phyloP scores from a whole-genome alignment of 2,113 vertebrate species.

The Apodemus sylvaticus region DNA sequence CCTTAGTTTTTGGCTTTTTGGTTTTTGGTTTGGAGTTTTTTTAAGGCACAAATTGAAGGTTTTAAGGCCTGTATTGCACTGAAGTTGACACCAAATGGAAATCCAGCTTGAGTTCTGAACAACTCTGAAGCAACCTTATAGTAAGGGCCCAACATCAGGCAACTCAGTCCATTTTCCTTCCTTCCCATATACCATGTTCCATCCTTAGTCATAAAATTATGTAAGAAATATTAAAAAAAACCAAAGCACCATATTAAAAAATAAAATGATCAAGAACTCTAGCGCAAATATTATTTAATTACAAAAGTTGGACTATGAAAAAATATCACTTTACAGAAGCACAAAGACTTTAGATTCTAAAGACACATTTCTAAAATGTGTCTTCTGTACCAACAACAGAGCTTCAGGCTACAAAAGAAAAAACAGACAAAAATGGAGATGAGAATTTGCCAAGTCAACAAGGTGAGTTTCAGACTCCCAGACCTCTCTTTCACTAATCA shows the following conservation, averaged over 20 bases:
- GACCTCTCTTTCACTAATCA: neutral
- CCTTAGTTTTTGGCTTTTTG: neutral
- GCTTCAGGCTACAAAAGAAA: neutral
- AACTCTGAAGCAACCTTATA: neutral
- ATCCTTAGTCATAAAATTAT: neutral
- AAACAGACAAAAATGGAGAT: neutral
- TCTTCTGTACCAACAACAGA: neutral
- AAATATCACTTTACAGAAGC: neutral
- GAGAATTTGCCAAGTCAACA: constrained; percentile 2
- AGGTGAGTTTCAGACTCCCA: neutral
- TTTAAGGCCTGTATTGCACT: neutral
- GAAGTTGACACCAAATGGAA: neutral
- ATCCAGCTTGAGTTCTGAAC: neutral
- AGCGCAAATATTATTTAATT: neutral
- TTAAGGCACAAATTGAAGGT: neutral
- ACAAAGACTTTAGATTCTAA: neutral
- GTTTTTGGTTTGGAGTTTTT: too few species aligned
- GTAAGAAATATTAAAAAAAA: neutral
- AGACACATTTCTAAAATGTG: neutral
- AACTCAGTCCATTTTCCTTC: neutral
- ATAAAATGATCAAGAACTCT: constrained; percentile 20
- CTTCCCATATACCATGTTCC: neutral
- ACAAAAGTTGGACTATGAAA: neutral
- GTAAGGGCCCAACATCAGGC: neutral
- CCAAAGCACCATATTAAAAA: neutral